Base-by-base conservation (phyloP, 2,888 invertebrate species). In the Acanthosepion pharaonis region DNA sequence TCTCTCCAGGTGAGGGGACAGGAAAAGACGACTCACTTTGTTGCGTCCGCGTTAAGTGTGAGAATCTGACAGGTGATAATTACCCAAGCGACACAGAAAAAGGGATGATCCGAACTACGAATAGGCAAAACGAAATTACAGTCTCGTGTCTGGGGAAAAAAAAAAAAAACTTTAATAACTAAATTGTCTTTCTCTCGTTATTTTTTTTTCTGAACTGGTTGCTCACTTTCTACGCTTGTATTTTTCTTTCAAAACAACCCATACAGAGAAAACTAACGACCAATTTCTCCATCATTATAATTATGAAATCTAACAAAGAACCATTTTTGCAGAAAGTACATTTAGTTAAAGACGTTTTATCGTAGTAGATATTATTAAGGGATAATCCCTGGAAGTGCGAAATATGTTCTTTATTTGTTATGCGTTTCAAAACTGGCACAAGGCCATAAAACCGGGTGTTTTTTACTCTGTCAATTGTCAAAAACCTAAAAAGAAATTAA, bases 71-170 rank as follows among this genome's bases (percentile, higher is more conserved):
- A 78, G 78, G 78, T 78, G 78, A n/a, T 78, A 78, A 78, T 78
- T 78, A 78, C 78, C 78, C 78, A n/a, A n/a, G 78, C 78, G 78
- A 78, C 78, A 2, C 78, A 78, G n/a, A 78, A n/a, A 18, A 33
- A 18, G 55, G 55, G 23, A 59, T 20, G 23, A 20, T 23, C 55
- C n/a, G 78, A 78, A 78, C 4, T 15, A 78, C n/a, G 15, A 78
- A 78, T n/a, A n/a, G n/a, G n/a, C n/a, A 78, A 78, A 78, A 78
- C 78, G n/a, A 78, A 78, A 78, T 78, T 78, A 78, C 78, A 78
- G 78, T 78, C 78, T 78, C 9, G 78, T 78, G 15, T 78, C 78
- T 11, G 20, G 78, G 78, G 78, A 78, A 11, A 64, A n/a, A n/a
- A n/a, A n/a, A n/a, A n/a, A n/a, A n/a, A 59, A 78, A 78, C 78